A percentile compares a stretch with the other conserved stretches of the same genome.
Evolutionary conservation across 2,113 vertebrate genomes (phyloP).

Genomic region (Oceanites oceanicus): DNA sequence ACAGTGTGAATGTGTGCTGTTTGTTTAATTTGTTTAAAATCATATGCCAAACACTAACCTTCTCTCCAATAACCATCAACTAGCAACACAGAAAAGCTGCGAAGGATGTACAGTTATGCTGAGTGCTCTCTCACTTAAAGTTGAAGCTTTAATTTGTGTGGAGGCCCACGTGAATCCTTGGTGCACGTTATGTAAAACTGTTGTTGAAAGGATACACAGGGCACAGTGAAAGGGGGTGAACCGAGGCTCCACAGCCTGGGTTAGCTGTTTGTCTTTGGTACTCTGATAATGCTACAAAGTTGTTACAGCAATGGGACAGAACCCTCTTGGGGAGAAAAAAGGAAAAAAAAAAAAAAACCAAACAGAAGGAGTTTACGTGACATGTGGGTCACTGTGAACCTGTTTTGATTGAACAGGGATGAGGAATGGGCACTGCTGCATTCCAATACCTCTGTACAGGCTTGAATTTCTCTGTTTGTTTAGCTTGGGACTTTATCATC

Average conservation of each 20-base stretch:
- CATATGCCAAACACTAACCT: neutral
- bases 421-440: neutral
- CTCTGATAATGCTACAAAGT: neutral
- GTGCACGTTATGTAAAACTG: neutral
- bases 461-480: neutral
- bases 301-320: conserved; percentile 7
- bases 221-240: neutral
- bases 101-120: neutral
- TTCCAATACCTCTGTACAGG: fast-evolving
- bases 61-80: neutral
- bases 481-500: neutral
- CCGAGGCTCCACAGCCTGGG: neutral
- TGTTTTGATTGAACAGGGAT: neutral
- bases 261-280: neutral
- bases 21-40: neutral
- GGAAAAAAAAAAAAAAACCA: fast-evolving
- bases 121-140: neutral
- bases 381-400: neutral
- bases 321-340: neutral
- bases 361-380: neutral
- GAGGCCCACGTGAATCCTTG: neutral
- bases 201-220: neutral
- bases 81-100: neutral
- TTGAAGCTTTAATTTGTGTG: neutral
- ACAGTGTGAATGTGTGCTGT: neutral